phyloP scores from a whole-genome alignment of 2,113 vertebrate species.

The Podilymbus podiceps region DNA sequence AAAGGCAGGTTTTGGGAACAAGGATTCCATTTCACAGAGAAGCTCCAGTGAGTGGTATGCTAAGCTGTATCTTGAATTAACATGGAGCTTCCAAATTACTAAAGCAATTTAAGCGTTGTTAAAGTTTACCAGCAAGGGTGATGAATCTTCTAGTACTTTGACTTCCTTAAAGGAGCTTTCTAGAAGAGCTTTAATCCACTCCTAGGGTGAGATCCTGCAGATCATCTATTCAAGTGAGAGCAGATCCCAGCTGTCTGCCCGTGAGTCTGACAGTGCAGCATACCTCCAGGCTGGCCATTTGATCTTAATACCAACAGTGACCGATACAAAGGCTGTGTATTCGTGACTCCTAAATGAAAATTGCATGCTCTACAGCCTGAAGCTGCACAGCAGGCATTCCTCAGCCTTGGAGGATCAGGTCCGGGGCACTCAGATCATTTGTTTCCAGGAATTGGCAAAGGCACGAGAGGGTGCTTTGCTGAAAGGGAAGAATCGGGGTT shows the following conservation, averaged over 20 bases:
- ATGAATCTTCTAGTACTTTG: background rate
- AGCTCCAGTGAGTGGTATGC: background rate
- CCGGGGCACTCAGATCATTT: rapidly evolving
- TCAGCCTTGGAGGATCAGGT: too few relatives aligned
- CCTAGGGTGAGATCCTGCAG: background rate
- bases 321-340: rapidly evolving
- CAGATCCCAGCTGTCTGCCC: background rate
- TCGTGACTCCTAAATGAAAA: background rate
- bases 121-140: background rate
- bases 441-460: background rate
- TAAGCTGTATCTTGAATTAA: background rate
- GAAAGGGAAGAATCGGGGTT: background rate
- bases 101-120: rapidly evolving
- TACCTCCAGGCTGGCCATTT: background rate
- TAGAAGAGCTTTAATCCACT: background rate
- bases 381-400: background rate
- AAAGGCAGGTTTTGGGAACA: background rate
- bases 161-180: background rate
- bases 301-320: background rate
- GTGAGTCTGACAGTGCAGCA: rapidly evolving
- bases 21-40: background rate
- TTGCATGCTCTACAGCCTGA: background rate
- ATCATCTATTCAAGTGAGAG: background rate
- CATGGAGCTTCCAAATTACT: background rate
- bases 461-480: background rate